Evolutionary conservation across 2,888 invertebrate species (phyloP).

Genomic region (Koerneria pararmatus): DNA sequence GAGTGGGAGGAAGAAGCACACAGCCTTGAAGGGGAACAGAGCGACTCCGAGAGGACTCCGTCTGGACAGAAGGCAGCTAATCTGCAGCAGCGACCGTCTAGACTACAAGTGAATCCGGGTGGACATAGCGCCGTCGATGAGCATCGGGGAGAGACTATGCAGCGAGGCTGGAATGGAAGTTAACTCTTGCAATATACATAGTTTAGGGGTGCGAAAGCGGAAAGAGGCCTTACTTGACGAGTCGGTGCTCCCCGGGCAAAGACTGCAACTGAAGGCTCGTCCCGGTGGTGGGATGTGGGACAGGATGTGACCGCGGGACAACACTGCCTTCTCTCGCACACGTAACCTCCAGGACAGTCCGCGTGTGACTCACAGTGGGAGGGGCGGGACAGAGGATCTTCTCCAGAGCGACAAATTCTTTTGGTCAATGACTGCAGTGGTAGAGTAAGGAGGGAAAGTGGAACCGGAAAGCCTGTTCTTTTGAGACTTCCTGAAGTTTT

Average conservation of each 20-base stretch:
- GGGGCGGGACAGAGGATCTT: slow-evolving; percentile 22
- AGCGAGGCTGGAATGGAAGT: slow-evolving; percentile 29
- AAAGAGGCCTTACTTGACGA: slow-evolving; percentile 22
- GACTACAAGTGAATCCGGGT: slow-evolving; percentile 39
- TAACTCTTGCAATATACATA: slow-evolving; percentile 10
- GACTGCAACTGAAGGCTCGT: neutral
- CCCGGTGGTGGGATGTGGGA: neutral
- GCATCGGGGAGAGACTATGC: slow-evolving; percentile 31
- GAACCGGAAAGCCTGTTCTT: neutral
- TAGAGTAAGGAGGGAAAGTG: neutral
- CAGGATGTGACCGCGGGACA: slow-evolving; percentile 18
- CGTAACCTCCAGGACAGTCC: slow-evolving; percentile 28
- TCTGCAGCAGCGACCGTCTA: slow-evolving; percentile 37
- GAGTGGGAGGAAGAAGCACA: slow-evolving; percentile 41
- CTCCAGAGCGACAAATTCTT: slow-evolving; percentile 25
- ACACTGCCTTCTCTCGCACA: slow-evolving; percentile 26
- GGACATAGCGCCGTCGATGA: slow-evolving; percentile 38
- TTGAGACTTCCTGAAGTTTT: neutral
- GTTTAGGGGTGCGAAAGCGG: slow-evolving; percentile 18
- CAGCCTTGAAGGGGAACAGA: slow-evolving; percentile 33
- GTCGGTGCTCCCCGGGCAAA: slow-evolving; percentile 1
- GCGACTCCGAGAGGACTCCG: slow-evolving; percentile 39
- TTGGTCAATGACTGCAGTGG: neutral
- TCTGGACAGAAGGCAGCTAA: slow-evolving; percentile 36
- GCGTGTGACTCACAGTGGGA: slow-evolving; percentile 18